phyloP scores from a whole-genome alignment of 2,797 vertebrate species.

The Pempheris klunzingeri region DNA sequence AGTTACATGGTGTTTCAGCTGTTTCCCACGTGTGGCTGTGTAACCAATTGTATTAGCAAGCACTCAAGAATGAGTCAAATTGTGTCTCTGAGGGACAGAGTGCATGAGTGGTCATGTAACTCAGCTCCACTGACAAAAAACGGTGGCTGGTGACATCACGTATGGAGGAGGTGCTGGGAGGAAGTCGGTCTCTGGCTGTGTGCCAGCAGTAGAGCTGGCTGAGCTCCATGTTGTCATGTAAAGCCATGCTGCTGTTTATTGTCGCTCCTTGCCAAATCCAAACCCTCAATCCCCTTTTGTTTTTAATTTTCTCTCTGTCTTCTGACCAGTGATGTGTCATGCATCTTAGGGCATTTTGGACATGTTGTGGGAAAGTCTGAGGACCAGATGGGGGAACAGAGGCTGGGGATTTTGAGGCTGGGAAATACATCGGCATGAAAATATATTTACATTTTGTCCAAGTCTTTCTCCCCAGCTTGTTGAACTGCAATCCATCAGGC shows the following conservation, averaged over 20 bases:
- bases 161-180: constrained; percentile 28
- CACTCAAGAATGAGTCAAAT: background rate
- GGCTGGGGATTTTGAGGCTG: constrained; percentile 64
- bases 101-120: constrained; percentile 12
- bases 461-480: constrained; percentile 47
- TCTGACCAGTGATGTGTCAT: constrained; percentile 50
- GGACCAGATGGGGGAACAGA: constrained; percentile 77
- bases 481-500: constrained; percentile 66
- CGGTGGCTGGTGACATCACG: constrained; percentile 36
- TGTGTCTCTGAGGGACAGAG: background rate
- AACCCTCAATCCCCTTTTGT: background rate
- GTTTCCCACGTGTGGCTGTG: constrained; percentile 2
- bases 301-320: constrained; percentile 28
- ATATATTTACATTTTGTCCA: constrained; percentile 62
- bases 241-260: constrained; percentile 48
- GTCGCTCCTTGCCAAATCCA: constrained; percentile 4
- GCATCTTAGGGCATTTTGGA: constrained; percentile 65
- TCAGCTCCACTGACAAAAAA: constrained; percentile 11
- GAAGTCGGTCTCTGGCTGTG: background rate
- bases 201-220: constrained; percentile 32
- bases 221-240: constrained; percentile 49
- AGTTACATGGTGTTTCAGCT: background rate
- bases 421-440: constrained; percentile 75
- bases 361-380: constrained; percentile 78
- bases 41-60: constrained; percentile 8